Base-by-base conservation (phyloP, 2,888 invertebrate species). In the Augiades crinisus region DNA sequence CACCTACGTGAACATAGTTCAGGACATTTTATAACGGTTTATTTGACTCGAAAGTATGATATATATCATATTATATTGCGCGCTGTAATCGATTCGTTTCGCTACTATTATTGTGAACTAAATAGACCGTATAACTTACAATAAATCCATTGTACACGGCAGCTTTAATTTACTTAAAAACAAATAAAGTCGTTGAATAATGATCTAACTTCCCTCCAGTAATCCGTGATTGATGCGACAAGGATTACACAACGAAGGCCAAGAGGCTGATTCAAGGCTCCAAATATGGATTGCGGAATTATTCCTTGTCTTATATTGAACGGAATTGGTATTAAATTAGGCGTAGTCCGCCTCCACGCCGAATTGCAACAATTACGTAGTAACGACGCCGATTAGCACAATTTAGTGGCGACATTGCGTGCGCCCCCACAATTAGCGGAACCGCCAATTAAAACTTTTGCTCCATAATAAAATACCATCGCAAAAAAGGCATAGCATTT, bases 321-420 rank as follows among this genome's bases (percentile, higher is more conserved):
- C 67, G 55, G 63, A 75, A 77, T 79, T 65, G 77, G 75, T 64
- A 72, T 72, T 70, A 71, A 81, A 79, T 78, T 69, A 70, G 67
- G 47, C 33, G 34, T 12, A 41, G 49, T 41, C 22, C 79, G 78
- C 82, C 83, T 77, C 80, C 84, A 59, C 59, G 64, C 60, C 66
- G 58, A 76, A 73, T 75, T 74, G 71, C 61, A 65, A 65, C 74
- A 68, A 76, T 78, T 79, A 70, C 66, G 56, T 70, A 68, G 69
- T 70, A 70, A 75, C 75, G 70, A 67, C 65, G 68, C 60, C 74
- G 70, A 80, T 84, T 81, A 78, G 71, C 62, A 75, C 75, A 77
- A 76, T 79, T 78, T 72, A 70, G 75, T 72, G 67, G 78, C 72
- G 73, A 77, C 73, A 64, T 84, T 63, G 79, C 87, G 81, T 85